These are phyloP conservation scores for Leptinotarsa lineolata DNA, from an alignment of 1,140 invertebrate species.

Conservation along the genomic window DNA sequence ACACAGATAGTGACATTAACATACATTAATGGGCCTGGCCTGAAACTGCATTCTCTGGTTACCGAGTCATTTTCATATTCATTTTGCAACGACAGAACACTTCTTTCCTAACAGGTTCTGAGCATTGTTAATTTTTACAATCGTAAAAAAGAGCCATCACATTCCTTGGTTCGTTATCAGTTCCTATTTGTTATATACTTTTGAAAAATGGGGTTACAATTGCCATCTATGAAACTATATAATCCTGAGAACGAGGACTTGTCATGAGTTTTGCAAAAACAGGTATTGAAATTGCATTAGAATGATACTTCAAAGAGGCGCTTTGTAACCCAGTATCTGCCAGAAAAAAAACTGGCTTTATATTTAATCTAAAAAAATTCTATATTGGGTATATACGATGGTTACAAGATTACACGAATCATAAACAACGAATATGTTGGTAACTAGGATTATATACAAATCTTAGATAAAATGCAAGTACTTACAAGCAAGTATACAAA, in stretches of 20 bases:
- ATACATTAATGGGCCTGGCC: conserved; percentile 46
- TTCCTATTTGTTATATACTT: conserved; percentile 37
- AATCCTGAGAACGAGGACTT: no score
- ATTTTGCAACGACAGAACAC: neutral
- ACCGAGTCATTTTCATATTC: neutral
- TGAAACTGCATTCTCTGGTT: neutral
- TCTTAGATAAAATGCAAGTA: conserved; percentile 53
- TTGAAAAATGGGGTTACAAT: neutral
- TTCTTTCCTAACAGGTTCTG: conserved; percentile 12
- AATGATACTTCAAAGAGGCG: neutral
- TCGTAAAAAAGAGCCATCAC: conserved; percentile 53
- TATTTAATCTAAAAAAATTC: conserved; percentile 35
- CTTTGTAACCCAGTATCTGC: conserved; percentile 13
- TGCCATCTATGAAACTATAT: no score
- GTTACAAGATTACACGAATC: conserved; percentile 41
- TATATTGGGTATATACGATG: conserved; percentile 30
- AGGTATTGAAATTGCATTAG: no score
- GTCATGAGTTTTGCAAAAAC: no score
- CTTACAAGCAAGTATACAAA: conserved; percentile 57
- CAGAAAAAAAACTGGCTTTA: conserved; percentile 15
- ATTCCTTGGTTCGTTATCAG: conserved; percentile 47
- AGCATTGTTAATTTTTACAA: conserved; percentile 38
- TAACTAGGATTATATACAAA: conserved; percentile 48
- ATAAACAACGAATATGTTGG: conserved; percentile 35
- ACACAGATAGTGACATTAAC: conserved; percentile 55